Evolutionary conservation across 2,113 vertebrate species (phyloP).

Genomic region (Microcebus ravelobensis): DNA sequence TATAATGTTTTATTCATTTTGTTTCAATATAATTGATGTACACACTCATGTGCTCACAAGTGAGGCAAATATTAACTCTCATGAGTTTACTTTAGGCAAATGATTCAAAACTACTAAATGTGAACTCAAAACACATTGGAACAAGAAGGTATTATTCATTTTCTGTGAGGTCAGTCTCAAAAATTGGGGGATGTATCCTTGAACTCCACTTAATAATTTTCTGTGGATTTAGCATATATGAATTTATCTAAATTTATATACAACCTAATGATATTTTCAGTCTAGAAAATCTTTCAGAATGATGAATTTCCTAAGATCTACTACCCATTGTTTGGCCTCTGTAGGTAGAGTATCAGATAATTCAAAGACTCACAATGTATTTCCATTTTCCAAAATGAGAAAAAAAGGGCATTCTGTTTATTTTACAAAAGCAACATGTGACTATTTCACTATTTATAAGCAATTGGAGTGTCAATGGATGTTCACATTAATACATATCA

Average conservation of each 20-base stretch:
- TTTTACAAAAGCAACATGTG: not conserved
- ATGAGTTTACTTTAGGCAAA: not conserved
- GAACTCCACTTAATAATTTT: not conserved
- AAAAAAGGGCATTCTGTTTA: not conserved
- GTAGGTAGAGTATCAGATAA: not conserved
- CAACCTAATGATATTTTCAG: not conserved
- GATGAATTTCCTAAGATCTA: not conserved
- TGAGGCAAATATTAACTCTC: not conserved
- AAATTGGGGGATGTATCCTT: not conserved
- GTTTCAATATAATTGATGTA: slow-evolving; percentile 21
- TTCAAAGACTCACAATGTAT: not conserved
- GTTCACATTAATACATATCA: not conserved
- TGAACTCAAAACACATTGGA: not conserved
- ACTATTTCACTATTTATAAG: not conserved
- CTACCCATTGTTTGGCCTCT: not conserved
- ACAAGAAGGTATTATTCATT: not conserved
- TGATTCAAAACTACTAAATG: not conserved
- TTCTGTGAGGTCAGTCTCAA: not conserved
- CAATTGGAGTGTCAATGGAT: not conserved
- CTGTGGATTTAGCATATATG: not conserved
- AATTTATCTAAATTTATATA: not conserved
- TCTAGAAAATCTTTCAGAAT: not conserved
- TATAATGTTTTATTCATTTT: not conserved
- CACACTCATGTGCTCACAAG: not conserved
- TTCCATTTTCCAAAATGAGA: not conserved